phyloP scores from a whole-genome alignment of 2,113 vertebrate species.

The Marmota flaviventris region DNA sequence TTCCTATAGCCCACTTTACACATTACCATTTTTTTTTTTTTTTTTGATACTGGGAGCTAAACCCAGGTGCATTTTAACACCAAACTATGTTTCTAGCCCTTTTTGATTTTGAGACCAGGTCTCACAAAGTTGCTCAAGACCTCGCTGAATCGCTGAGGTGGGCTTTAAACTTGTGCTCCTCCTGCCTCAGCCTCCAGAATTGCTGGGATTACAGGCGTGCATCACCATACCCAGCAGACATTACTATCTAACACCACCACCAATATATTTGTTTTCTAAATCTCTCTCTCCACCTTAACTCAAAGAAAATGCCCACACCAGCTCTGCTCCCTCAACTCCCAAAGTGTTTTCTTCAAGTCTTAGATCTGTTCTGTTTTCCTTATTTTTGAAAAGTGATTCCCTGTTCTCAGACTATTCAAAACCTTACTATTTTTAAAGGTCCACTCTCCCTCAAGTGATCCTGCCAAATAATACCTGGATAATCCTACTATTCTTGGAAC shows the following conservation, averaged over 20 bases:
- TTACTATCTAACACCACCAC: no score
- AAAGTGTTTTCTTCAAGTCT: background rate
- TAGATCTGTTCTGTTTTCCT: background rate
- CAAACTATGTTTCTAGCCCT: no score
- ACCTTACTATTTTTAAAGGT: background rate
- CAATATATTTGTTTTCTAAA: no score
- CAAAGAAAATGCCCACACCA: background rate
- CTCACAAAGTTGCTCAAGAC: background rate
- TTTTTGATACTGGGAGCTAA: no score
- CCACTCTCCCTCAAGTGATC: background rate
- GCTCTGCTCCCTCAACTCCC: background rate
- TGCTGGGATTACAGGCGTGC: background rate
- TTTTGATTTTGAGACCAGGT: background rate
- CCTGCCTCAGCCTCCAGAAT: background rate
- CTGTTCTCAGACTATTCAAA: background rate
- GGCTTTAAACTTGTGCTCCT: background rate
- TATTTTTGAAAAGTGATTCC: background rate
- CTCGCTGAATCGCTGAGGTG: background rate
- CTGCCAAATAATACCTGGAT: background rate
- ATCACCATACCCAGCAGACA: background rate
- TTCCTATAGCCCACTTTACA: no score
- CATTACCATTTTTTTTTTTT: no score
- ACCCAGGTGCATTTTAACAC: no score
- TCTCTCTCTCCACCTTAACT: no score
- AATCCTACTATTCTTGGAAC: background rate